A percentile compares a stretch with the other conserved stretches of the same genome.
Evolutionary conservation across 2,797 vertebrate genomes (phyloP).

Genomic region (Apogon hyalosoma): DNA sequence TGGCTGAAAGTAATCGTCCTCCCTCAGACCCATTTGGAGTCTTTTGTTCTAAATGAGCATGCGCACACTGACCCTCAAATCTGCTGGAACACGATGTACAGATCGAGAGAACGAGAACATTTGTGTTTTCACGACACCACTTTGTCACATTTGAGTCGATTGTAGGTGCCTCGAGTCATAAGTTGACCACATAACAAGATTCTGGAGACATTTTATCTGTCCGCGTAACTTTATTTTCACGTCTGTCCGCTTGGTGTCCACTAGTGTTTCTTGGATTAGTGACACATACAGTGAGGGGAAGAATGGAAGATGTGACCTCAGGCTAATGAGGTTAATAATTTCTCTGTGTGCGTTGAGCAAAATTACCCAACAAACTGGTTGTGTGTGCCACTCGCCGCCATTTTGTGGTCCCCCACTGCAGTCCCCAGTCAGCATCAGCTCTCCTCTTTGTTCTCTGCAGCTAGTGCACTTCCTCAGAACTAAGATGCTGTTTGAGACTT

Average conservation of each 20-base stretch:
- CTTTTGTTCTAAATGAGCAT: conserved; percentile 63
- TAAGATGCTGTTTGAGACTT: neutral
- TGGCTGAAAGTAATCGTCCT: conserved; percentile 48
- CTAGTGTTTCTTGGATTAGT: conserved; percentile 5
- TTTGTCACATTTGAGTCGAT: neutral
- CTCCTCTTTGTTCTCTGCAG: conserved; percentile 19
- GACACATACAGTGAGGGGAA: conserved; percentile 20
- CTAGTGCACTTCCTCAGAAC: neutral
- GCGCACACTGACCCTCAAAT: conserved; percentile 31
- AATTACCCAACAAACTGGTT: conserved; percentile 30
- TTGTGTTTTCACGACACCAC: neutral
- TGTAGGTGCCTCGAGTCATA: neutral
- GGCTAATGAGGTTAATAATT: conserved; percentile 68
- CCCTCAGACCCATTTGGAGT: conserved; percentile 1
- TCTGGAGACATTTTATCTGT: neutral
- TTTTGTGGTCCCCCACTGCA: conserved; percentile 37
- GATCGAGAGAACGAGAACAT: neutral
- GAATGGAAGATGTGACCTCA: conserved; percentile 55
- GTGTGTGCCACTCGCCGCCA: conserved; percentile 24
- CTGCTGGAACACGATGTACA: conserved; percentile 56
- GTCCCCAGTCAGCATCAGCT: neutral
- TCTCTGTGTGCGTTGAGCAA: conserved; percentile 20
- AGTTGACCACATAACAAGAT: neutral
- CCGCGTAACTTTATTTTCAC: neutral
- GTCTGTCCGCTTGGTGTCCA: neutral